Evolutionary conservation across 2,888 invertebrate species (phyloP), one percentile per base, ranked within the genome.

Genomic region (Anoplius nigerrimus): DNA sequence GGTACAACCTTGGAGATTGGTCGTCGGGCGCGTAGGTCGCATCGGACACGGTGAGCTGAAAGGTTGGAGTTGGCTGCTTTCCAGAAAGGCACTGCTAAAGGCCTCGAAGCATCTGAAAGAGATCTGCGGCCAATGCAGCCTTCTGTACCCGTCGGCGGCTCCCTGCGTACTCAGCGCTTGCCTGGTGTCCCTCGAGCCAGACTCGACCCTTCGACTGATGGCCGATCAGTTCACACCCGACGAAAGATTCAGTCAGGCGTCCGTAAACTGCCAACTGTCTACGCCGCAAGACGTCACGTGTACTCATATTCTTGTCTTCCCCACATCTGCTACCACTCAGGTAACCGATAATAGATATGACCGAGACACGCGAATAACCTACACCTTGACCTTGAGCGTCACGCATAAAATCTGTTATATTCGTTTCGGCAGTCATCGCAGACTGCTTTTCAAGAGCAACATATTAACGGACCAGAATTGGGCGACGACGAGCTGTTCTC

Each of bases 41-140:
- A 95, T 99, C 72, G 99, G 99, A 0, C 99, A 99, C 87, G 98
- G 98, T 22, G 99, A 99, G 89, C 91, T 99, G 52, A 98, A 98
- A 91, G 96, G 97, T 16, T 99, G 98, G 98, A 97, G 97, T 85
- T 97, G 96, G 92, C 90, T 99, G 74, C 90, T 99, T 68, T 97
- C 97, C 78, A 93, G 97, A 78, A 97, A 97, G 90, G 96, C 97
- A 87, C 91, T 99, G 64, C 91, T 94, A 75, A 94, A 95, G 85
- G 96, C 96, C 20, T 97, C 97, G 66, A 94, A 94, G 84, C 94
- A 94, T 87, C 91, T 99, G 81, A 95, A 96, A 85, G 97, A 98
- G 83, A 93, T 97, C 84, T 99, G 98, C 90, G 93, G 93, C 82
- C 95, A 95, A 89, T 99, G 98, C 90, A 92, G 93, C 62, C 91